Conservation (phyloP, 2,888 invertebrate genomes). For the Phyllotreta striolata region DNA sequence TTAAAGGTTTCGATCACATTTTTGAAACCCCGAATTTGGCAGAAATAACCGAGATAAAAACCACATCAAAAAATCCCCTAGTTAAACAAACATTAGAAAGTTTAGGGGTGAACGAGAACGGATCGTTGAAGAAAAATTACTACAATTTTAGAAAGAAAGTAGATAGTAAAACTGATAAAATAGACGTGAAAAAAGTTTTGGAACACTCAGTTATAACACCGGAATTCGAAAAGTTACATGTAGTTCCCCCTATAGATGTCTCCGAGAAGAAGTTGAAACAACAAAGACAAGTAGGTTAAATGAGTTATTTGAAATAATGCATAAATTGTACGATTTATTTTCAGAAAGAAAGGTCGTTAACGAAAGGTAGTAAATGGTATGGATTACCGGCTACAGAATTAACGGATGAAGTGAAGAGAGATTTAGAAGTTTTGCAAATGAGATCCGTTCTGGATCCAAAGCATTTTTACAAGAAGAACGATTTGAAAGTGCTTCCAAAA, state of each 20-base stretch:
- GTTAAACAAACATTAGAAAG: constrained; percentile 34
- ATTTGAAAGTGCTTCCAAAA: constrained; percentile 85
- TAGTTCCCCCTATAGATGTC: constrained; percentile 67
- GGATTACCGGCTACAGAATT: constrained; percentile 88
- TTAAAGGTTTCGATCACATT: constrained; percentile 37
- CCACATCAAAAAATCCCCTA: constrained; percentile 24
- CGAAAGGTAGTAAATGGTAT: constrained; percentile 90
- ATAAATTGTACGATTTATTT: constrained; percentile 39
- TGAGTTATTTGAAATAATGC: not conserved
- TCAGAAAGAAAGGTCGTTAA: constrained; percentile 77
- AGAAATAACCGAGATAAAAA: not conserved
- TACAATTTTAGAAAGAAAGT: constrained; percentile 56
- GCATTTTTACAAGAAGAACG: constrained; percentile 94
- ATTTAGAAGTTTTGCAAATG: constrained; percentile 91
- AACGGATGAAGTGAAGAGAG: constrained; percentile 86
- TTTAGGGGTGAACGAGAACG: constrained; percentile 44
- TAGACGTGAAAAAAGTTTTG: constrained; percentile 67
- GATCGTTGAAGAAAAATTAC: constrained; percentile 48
- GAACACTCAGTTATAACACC: constrained; percentile 69
- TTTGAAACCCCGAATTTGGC: not conserved
- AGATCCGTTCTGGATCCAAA: constrained; percentile 91
- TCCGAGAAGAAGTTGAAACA: constrained; percentile 67
- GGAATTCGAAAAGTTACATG: constrained; percentile 71
- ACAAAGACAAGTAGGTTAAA: constrained; percentile 63
- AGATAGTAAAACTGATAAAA: constrained; percentile 38